Base-by-base conservation (phyloP, 2,888 invertebrate genomes). In the Baccha elongata region DNA sequence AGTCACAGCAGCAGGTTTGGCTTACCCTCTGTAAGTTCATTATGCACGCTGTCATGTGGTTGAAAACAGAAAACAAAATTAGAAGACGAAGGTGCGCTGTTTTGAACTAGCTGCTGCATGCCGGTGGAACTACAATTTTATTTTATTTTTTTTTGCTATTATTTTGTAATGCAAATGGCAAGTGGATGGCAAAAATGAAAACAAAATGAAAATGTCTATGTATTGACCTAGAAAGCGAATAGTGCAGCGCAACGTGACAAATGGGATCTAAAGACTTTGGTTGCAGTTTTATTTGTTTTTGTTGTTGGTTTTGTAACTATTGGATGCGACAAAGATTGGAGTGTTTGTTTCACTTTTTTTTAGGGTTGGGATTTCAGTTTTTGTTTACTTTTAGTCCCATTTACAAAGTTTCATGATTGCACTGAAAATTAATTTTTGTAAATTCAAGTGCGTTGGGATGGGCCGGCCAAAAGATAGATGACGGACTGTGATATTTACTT, bases 211-310 rank as follows among this genome's bases (percentile, higher is more conserved):
- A 78, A 50, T 83, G 78, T 68, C 68, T 50, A 68, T 83, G 83
- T 83, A 64, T 73, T 83, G 83, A 83, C 83, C 83, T 78, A 83
- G 83, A 83, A 83, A 83, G 72, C 78, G 53, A 67, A 40, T 37
- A 15, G 10, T 7, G 13, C n/a, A 13, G 13, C 15, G 48, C 37
- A 44, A 32, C n/a, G 19, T 40, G 5, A 53, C 48, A 46, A 46
- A 35, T 29, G 29, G 23, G 37, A 68, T 65, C 40, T 53, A 8
- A 46, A 68, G 52, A 21, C 35, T 52, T 62, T 48, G 32, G 15
- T 13, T 55, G 35, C 17, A 19, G 65, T 64, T 46, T 40, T 46
- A 13, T 46, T 35, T 32, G 7, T 40, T 55, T 6, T 23, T 52
- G 37, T 44, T 21, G 15, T 60, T 42, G 35, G n/a, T 37, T 6